These are phyloP conservation scores for Hystrix brachyura DNA, from an alignment of 2,113 vertebrate genomes.

Conservation along the genomic window DNA sequence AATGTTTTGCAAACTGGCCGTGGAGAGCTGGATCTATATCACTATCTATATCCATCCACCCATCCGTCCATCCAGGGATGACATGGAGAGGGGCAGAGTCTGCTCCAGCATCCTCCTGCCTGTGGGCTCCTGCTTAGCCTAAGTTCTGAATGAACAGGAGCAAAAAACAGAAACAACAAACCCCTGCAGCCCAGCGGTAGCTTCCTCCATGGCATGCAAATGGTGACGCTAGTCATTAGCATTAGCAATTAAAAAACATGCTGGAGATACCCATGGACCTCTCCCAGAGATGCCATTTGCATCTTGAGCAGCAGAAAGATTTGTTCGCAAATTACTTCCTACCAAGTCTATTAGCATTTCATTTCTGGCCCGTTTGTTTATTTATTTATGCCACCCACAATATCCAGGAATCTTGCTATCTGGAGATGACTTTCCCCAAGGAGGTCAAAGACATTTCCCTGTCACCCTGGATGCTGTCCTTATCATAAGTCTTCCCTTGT, in stretches of 20 bases:
- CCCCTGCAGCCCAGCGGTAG: background rate
- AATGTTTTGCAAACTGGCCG: background rate
- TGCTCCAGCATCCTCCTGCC: no score
- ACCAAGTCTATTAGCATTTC: slow-evolving; percentile 60
- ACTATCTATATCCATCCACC: background rate
- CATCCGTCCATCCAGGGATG: background rate
- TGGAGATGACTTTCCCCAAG: slow-evolving; percentile 11
- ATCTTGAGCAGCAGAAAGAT: slow-evolving; percentile 52
- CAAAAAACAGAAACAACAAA: background rate
- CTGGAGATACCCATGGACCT: background rate
- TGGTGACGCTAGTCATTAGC: slow-evolving; percentile 63
- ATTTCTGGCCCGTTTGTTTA: slow-evolving; percentile 48
- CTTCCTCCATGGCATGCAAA: slow-evolving; percentile 59
- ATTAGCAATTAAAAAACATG: slow-evolving; percentile 67
- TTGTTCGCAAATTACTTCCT: slow-evolving; percentile 56
- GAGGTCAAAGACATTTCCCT: slow-evolving; percentile 45
- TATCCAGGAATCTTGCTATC: background rate
- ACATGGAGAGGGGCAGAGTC: background rate
- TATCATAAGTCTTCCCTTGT: accelerated
- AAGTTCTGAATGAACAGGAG: background rate
- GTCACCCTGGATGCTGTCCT: background rate
- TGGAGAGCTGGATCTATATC: background rate
- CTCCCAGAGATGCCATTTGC: slow-evolving; percentile 48
- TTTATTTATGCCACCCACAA: background rate
- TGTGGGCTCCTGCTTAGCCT: background rate